Conservation (phyloP, 1,140 invertebrate genomes). For the Cotesia typhae region DNA sequence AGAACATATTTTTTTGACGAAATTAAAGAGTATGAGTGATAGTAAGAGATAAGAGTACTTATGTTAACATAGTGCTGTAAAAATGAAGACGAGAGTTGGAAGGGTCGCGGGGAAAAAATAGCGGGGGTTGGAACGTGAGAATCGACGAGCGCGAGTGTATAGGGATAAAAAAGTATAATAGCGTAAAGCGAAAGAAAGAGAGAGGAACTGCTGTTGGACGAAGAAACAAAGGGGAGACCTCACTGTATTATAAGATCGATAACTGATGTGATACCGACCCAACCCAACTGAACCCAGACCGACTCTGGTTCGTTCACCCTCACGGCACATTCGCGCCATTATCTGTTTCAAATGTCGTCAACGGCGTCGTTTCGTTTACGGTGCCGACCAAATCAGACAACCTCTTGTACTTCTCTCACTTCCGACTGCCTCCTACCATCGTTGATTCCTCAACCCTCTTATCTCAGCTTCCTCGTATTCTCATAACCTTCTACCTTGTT, state of each 20-base stretch:
- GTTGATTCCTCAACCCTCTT: neutral
- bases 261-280: constrained; percentile 49
- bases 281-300: constrained; percentile 51
- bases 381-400: constrained; percentile 33
- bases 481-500: neutral
- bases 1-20: neutral
- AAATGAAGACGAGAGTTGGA: constrained; percentile 13
- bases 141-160: constrained; percentile 43
- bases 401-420: constrained; percentile 29
- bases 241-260: constrained; percentile 48
- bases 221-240: constrained; percentile 42
- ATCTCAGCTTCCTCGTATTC: neutral
- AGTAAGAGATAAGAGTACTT: constrained; percentile 14
- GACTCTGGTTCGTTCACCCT: constrained; percentile 65
- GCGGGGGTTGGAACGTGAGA: constrained; percentile 38
- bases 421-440: constrained; percentile 9
- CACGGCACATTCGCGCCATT: constrained; percentile 64
- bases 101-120: constrained; percentile 31
- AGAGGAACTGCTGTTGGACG: constrained; percentile 29
- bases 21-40: constrained; percentile 15
- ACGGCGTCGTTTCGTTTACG: constrained; percentile 63
- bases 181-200: constrained; percentile 39
- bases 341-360: constrained; percentile 66
- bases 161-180: constrained; percentile 37
- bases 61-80: constrained; percentile 13